phyloP scores from a whole-genome alignment of 2,797 vertebrate genomes.

The Lepidocolaptes lacrymiger region DNA sequence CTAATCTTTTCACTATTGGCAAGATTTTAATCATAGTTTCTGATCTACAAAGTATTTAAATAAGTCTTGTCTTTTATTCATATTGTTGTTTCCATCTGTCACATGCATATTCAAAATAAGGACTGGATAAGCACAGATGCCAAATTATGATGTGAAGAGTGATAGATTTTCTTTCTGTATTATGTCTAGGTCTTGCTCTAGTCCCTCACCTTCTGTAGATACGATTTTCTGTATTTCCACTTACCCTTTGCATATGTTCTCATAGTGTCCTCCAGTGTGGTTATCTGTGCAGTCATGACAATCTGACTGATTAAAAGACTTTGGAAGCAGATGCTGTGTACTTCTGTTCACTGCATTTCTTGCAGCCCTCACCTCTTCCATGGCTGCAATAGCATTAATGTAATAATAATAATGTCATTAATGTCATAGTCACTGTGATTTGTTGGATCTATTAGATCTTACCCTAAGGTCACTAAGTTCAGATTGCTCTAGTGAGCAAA shows the following conservation, averaged over 20 bases:
- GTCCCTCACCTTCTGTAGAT: conserved; percentile 3
- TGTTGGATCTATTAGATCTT: not conserved
- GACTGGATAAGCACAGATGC: not conserved
- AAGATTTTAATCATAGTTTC: conserved; percentile 6
- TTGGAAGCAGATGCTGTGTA: not conserved
- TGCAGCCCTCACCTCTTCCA: not conserved
- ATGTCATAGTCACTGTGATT: not conserved
- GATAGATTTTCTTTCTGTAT: not conserved
- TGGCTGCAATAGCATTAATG: not conserved
- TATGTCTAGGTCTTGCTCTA: not conserved
- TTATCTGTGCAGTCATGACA: not conserved
- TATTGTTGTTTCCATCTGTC: conserved; percentile 18
- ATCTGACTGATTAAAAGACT: not conserved
- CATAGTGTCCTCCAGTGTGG: not conserved
- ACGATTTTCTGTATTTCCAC: not conserved
- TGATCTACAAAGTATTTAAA: not conserved
- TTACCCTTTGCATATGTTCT: not conserved
- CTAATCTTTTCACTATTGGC: not conserved
- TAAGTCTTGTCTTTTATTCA: conserved; percentile 13
- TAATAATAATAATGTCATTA: not conserved
- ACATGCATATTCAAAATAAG: conserved; percentile 7
- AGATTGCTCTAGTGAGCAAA: not conserved
- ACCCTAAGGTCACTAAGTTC: not conserved
- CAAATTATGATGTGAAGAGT: not conserved
- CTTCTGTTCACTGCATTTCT: not conserved